phyloP scores from a whole-genome alignment of 2,888 invertebrate genomes.

The Epirrhoe alternata region DNA sequence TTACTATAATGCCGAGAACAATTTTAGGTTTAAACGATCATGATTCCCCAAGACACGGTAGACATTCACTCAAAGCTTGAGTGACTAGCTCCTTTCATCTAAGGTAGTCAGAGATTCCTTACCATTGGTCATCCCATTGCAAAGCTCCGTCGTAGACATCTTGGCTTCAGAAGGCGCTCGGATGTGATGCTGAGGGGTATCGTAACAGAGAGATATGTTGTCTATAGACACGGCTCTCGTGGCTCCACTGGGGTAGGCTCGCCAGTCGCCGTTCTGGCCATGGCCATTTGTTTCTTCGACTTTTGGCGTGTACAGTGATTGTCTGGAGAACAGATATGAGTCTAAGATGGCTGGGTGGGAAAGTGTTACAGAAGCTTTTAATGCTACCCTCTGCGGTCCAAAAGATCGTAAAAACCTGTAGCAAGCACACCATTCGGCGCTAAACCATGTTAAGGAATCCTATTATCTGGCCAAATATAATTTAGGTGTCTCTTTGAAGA shows the following conservation, averaged over 20 bases:
- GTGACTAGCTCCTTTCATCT: too few species aligned
- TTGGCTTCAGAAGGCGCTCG: conserved; percentile 77
- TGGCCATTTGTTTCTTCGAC: conserved; percentile 84
- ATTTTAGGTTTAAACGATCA: too few species aligned
- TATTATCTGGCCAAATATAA: too few species aligned
- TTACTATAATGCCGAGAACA: too few species aligned
- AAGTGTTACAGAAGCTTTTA: too few species aligned
- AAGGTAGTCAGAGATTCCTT: not conserved
- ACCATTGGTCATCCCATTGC: conserved; percentile 47
- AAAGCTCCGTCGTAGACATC: conserved; percentile 64
- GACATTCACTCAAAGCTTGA: too few species aligned
- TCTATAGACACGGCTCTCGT: conserved; percentile 87
- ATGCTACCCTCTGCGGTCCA: too few species aligned
- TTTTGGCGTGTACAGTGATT: conserved; percentile 89
- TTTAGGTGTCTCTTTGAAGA: not conserved
- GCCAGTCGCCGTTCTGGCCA: conserved; percentile 68
- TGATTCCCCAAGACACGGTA: too few species aligned
- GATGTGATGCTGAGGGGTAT: conserved; percentile 66
- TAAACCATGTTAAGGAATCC: not conserved
- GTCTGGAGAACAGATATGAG: conserved; percentile 65
- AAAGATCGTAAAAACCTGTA: too few species aligned
- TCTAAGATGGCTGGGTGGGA: not conserved
- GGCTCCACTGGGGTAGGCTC: conserved; percentile 70
- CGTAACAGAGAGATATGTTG: conserved; percentile 85
- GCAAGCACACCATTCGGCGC: too few species aligned